phyloP scores from a whole-genome alignment of 2,113 vertebrate species.

The Panthera leo region DNA sequence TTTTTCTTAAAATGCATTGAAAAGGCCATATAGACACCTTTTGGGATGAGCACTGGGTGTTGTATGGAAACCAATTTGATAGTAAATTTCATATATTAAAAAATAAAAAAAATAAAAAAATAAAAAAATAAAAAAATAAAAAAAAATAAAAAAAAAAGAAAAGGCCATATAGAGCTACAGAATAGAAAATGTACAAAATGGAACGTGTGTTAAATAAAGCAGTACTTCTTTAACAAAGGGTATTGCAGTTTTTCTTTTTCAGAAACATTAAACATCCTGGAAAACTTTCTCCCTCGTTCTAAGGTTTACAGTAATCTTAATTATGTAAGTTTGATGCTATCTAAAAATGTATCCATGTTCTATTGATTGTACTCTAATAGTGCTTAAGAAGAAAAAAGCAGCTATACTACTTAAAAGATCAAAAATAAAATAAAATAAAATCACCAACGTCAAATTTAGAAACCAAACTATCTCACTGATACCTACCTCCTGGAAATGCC shows the following conservation, averaged over 20 bases:
- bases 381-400: conserved; percentile 30
- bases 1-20: neutral
- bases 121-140: no score
- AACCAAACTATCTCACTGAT: neutral
- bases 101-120: no score
- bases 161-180: neutral
- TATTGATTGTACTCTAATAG: neutral
- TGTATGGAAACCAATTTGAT: no score
- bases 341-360: neutral
- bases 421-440: conserved; percentile 24
- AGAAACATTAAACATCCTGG: conserved; percentile 13
- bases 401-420: neutral
- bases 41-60: no score
- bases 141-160: no score
- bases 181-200: conserved; percentile 18
- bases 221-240: neutral
- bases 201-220: neutral
- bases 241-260: neutral
- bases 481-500: conserved; percentile 88
- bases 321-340: neutral
- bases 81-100: no score
- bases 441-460: neutral
- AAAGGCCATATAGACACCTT: neutral
- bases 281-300: neutral
- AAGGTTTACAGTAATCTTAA: conserved; percentile 2